A percentile compares a stretch with the other conserved stretches of the same genome.
Conservation (phyloP, 1,140 invertebrate species). For the Cydia fagiglandana region DNA sequence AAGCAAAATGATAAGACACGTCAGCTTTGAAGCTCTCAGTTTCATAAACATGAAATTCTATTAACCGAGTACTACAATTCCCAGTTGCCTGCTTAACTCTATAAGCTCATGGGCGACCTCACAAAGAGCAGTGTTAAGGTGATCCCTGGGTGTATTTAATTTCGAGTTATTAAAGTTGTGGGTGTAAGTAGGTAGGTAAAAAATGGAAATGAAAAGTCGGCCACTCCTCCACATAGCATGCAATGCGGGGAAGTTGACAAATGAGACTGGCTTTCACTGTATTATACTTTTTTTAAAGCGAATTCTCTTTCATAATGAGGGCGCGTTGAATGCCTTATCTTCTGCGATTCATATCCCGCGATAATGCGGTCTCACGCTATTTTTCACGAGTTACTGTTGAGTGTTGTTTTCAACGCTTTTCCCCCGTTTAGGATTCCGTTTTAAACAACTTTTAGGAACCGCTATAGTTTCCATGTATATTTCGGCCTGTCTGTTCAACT, state of each 20-base stretch:
- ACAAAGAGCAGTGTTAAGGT: slow-evolving; percentile 47
- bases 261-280: slow-evolving; percentile 55
- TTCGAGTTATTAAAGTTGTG: slow-evolving; percentile 56
- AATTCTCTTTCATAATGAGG: slow-evolving; percentile 48
- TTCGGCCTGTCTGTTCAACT: background rate
- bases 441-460: background rate
- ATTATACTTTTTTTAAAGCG: slow-evolving; percentile 43
- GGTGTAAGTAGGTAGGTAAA: slow-evolving; percentile 42
- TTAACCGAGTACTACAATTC: background rate
- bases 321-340: slow-evolving; percentile 52
- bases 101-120: background rate
- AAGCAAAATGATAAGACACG: too few species aligned
- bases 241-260: slow-evolving; percentile 55
- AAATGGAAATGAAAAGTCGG: slow-evolving; percentile 53
- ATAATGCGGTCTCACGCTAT: slow-evolving; percentile 41
- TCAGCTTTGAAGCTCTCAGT: too few species aligned
- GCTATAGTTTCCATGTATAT: background rate
- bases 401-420: slow-evolving; percentile 40
- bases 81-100: background rate
- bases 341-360: slow-evolving; percentile 46
- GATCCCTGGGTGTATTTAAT: slow-evolving; percentile 54
- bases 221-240: slow-evolving; percentile 50
- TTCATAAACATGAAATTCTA: background rate
- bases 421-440: slow-evolving; percentile 12
- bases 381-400: slow-evolving; percentile 40